Percentiles rank a stretch among this genome's conserved stretches.
Evolutionary conservation across 1,140 invertebrate species (phyloP).

Genomic region (Bombus cullumanus): DNA sequence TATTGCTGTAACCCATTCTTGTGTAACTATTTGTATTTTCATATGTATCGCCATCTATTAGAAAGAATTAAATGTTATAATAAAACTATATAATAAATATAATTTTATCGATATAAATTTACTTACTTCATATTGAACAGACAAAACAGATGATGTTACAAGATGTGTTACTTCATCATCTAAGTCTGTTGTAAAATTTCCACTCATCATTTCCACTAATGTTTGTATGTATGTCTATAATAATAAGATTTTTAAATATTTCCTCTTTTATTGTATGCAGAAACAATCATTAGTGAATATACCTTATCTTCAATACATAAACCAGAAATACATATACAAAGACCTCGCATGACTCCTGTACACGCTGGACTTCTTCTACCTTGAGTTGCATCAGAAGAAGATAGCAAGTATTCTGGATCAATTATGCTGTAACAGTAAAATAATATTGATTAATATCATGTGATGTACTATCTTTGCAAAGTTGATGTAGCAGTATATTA

Average conservation of each 20-base stretch:
- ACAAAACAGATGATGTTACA: conserved; percentile 88
- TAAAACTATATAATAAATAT: background rate
- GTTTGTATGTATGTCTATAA: conserved; percentile 86
- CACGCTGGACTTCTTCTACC: conserved; percentile 89
- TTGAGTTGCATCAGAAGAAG: conserved; percentile 90
- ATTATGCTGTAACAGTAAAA: conserved; percentile 86
- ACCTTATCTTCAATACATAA: conserved; percentile 86
- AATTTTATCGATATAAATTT: conserved; percentile 19
- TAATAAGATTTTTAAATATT: conserved; percentile 32
- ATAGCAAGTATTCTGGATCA: conserved; percentile 90
- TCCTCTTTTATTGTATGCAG: background rate
- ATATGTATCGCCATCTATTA: conserved; percentile 88
- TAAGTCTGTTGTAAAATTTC: conserved; percentile 88
- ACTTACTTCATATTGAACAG: conserved; percentile 88
- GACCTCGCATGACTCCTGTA: conserved; percentile 90
- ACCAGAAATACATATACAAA: conserved; percentile 89
- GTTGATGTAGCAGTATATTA: background rate
- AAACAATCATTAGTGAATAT: conserved; percentile 42
- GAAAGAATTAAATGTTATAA: conserved; percentile 58
- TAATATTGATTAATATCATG: background rate
- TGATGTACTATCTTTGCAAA: conserved; percentile 27
- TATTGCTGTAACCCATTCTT: conserved; percentile 90
- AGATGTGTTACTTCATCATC: conserved; percentile 91
- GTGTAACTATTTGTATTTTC: conserved; percentile 89
- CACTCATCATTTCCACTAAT: conserved; percentile 92